Conservation (phyloP, 2,113 vertebrate species). For the Pedionomus torquatus region DNA sequence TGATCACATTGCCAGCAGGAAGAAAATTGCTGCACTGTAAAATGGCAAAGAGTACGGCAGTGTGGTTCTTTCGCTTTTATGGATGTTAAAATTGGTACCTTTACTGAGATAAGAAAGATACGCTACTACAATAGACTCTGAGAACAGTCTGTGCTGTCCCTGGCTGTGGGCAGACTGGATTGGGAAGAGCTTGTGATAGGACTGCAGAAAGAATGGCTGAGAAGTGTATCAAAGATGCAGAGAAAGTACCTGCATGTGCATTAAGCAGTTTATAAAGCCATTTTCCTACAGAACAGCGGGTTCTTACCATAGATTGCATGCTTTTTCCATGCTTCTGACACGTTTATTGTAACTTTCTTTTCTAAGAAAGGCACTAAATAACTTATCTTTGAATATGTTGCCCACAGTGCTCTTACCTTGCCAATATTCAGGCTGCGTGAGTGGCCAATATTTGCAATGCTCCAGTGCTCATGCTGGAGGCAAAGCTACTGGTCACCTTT, state of each 20-base stretch:
- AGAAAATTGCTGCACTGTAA: not conserved
- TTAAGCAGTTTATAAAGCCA: not conserved
- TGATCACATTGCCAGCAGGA: not conserved
- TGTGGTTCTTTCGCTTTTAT: not conserved
- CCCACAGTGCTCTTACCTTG: not conserved
- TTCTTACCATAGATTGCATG: not conserved
- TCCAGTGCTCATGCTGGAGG: not conserved
- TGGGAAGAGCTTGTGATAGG: not conserved
- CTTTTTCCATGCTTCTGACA: not conserved
- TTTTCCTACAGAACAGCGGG: not conserved
- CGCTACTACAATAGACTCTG: not conserved
- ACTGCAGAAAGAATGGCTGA: not conserved
- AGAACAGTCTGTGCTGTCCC: not conserved
- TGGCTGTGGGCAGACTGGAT: not conserved
- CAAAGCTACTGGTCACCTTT: not conserved
- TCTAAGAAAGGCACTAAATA: not conserved
- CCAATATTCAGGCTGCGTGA: not conserved
- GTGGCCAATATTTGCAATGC: not conserved
- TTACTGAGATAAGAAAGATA: not conserved
- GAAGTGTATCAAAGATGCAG: not conserved
- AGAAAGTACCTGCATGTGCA: not conserved
- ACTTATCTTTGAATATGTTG: not conserved
- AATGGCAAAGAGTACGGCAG: not conserved
- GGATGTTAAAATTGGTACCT: not conserved
- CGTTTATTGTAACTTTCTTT: not conserved